Percentiles rank a stretch among this genome's conserved stretches.
These are phyloP conservation scores for Momotus momota DNA, from an alignment of 2,797 vertebrate genomes.

Conservation along the genomic window DNA sequence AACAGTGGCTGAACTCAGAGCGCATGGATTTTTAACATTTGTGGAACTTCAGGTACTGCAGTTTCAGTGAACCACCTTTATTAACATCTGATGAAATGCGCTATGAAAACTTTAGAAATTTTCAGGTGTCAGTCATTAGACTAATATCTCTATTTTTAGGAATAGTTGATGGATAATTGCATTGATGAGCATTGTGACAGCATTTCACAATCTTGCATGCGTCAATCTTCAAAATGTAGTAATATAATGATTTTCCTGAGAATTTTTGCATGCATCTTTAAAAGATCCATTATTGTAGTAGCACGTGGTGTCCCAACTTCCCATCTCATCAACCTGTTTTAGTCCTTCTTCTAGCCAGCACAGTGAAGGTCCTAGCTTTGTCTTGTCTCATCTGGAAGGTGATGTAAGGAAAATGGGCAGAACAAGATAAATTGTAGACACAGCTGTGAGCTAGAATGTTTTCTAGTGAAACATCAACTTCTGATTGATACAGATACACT, in stretches of 20 bases:
- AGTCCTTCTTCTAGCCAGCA: neutral
- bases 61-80: neutral
- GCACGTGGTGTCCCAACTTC: neutral
- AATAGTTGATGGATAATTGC: neutral
- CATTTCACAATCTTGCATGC: neutral
- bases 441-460: neutral
- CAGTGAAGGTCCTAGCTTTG: neutral
- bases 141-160: neutral
- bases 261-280: neutral
- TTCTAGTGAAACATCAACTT: neutral
- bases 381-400: neutral
- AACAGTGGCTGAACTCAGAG: neutral
- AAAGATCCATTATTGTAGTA: neutral
- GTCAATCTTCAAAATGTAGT: neutral
- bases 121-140: neutral
- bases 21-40: neutral
- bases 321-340: neutral
- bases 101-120: neutral
- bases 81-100: neutral
- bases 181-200: neutral
- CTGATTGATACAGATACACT: neutral
- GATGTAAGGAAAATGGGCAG: neutral
- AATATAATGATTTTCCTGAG: neutral
- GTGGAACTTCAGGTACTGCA: neutral
- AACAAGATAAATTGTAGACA: neutral